phyloP scores from a whole-genome alignment of 2,888 invertebrate genomes.

The Acrobeloides nanus region DNA sequence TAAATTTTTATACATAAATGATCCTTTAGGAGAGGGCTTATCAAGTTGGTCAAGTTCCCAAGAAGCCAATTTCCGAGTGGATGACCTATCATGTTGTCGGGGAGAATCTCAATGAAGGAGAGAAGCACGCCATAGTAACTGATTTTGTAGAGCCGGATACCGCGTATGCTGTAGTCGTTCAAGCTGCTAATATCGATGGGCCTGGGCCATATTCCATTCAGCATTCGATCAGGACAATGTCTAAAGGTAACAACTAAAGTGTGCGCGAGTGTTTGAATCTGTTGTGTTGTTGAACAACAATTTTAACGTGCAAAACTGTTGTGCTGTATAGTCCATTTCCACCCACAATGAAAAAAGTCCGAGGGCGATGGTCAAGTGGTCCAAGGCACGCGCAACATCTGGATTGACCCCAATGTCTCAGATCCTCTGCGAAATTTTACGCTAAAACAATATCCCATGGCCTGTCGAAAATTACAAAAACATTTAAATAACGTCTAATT shows the following conservation, averaged over 20 bases:
- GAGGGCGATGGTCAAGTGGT: too few relatives aligned
- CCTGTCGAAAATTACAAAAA: not conserved
- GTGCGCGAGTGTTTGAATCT: slow-evolving; percentile 1
- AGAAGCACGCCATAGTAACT: slow-evolving; percentile 33
- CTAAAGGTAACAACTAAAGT: slow-evolving; percentile 25
- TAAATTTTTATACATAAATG: not conserved
- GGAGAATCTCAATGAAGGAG: slow-evolving; percentile 35
- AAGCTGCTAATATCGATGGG: slow-evolving; percentile 51
- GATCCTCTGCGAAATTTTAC: too few relatives aligned
- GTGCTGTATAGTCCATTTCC: too few relatives aligned
- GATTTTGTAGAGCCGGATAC: slow-evolving; percentile 49
- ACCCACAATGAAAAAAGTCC: too few relatives aligned
- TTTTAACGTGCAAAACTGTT: too few relatives aligned
- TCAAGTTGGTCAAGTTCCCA: slow-evolving; percentile 50
- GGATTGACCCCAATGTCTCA: too few relatives aligned
- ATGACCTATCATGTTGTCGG: slow-evolving; percentile 33
- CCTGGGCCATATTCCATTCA: slow-evolving; percentile 52
- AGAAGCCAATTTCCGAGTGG: slow-evolving; percentile 49
- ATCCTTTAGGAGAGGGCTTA: slow-evolving; percentile 29
- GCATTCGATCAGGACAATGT: slow-evolving; percentile 44
- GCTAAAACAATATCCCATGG: too few relatives aligned
- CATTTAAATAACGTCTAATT: not conserved
- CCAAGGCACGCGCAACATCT: too few relatives aligned
- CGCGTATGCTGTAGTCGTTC: slow-evolving; percentile 51
- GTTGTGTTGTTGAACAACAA: too few relatives aligned